Evolutionary conservation across 2,888 invertebrate species (phyloP), one percentile per base, ranked within the genome.

Genomic region (Drosophila buzzatii): DNA sequence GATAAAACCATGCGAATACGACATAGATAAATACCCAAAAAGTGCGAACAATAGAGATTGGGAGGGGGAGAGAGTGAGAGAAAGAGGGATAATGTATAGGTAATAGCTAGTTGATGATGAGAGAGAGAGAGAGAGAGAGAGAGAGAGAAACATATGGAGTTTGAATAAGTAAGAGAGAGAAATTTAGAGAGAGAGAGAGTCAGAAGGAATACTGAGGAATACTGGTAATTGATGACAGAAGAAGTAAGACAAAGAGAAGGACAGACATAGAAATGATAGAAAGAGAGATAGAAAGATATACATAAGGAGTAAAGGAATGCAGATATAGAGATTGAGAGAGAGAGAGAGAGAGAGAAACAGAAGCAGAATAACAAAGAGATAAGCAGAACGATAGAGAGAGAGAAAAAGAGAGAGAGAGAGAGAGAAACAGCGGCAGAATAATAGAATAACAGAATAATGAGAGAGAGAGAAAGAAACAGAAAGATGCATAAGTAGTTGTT

Each of bases 1-100:
- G 20, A 51, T 23, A 44, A 53, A 47, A 42, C 20, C 1, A 27
- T 33, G 42, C 23, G 39, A 42, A 41, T 42, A 14, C 31, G 18
- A 27, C 37, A 39, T 35, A 23, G 7, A 37, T 47, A 37, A 37
- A 37, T 47, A 10, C 49, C 61, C n/a, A 31, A 59, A 59, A 59
- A 10, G 33, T 41, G 41, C 3, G 23, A 41, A 10, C 4, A 7
- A 3, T n/a, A 2, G 2, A 41, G 27, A 20, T 1, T 4, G 1
- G 4, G 31, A 31, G 31, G 4, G 31, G 31, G 31, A 4, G 31
- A 31, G 31, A 31, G 31, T 31, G 31, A 33, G 18, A 7, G n/a
- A 51, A 9, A 18, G 10, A 51, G 33, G 2, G 14, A 10, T 1
- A 35, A 35, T 10, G 3, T 10, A 12, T 10, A 35, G 35, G 12